Conservation (phyloP, 2,888 invertebrate species). For the Leuctra nigra region DNA sequence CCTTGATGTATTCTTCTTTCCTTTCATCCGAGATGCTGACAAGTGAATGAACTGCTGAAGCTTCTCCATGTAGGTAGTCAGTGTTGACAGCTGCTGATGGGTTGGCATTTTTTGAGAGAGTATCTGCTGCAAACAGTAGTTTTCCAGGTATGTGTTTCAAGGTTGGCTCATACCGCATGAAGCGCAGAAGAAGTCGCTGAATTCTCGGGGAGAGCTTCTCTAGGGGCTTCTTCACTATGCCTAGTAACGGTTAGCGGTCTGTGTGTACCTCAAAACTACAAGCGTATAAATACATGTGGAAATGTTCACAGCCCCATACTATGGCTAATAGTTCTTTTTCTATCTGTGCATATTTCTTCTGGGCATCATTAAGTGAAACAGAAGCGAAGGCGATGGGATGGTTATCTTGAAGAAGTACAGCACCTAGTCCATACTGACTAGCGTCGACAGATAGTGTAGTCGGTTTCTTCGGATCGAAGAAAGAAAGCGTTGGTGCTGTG, state of each 20-base stretch:
- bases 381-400: slow-evolving; percentile 23
- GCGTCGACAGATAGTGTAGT: slow-evolving; percentile 28
- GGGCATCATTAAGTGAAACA: slow-evolving; percentile 26
- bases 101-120: neutral
- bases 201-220: slow-evolving; percentile 6
- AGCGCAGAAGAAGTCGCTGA: neutral
- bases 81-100: neutral
- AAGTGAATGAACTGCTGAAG: neutral
- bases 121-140: slow-evolving; percentile 10
- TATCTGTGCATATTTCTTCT: slow-evolving; percentile 15
- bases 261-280: neutral
- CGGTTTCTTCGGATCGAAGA: slow-evolving; percentile 23
- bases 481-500: slow-evolving; percentile 13
- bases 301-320: neutral
- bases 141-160: slow-evolving; percentile 5
- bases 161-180: neutral
- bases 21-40: neutral
- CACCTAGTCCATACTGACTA: slow-evolving; percentile 28
- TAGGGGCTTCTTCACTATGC: neutral
- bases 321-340: slow-evolving; percentile 12
- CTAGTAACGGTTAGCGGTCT: slow-evolving; percentile 13
- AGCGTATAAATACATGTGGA: neutral
- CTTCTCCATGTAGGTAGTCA: neutral
- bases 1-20: neutral
- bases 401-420: slow-evolving; percentile 24